phyloP scores from a whole-genome alignment of 2,797 vertebrate genomes.

The Megaceryle alcyon region DNA sequence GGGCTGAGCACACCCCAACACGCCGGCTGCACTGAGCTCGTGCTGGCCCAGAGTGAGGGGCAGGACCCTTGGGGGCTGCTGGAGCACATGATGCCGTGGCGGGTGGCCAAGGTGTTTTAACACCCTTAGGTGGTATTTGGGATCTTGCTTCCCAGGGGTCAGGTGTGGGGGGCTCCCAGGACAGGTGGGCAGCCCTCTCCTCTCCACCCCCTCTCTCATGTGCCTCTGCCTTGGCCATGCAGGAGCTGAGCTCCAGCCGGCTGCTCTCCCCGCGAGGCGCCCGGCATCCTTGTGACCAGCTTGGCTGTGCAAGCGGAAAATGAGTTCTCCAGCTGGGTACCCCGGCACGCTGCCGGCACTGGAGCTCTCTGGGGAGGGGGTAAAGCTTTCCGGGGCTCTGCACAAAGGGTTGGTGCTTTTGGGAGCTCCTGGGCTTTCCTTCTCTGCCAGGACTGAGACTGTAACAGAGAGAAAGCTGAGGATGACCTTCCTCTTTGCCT shows the following conservation, averaged over 20 bases:
- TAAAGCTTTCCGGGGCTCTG: not conserved
- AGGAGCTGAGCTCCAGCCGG: not conserved
- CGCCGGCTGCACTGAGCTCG: fast-evolving
- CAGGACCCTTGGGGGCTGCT: fast-evolving
- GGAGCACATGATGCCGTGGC: fast-evolving
- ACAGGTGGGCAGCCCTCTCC: fast-evolving
- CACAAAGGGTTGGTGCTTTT: not conserved
- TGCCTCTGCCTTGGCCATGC: not conserved
- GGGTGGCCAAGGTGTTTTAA: fast-evolving
- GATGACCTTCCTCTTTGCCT: not conserved
- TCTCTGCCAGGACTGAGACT: not conserved
- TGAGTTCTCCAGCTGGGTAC: not conserved
- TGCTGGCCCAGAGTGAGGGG: fast-evolving
- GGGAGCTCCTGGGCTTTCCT: not conserved
- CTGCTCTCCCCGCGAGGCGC: not conserved
- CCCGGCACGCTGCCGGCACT: fast-evolving
- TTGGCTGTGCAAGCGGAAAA: not conserved
- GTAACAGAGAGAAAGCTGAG: not conserved
- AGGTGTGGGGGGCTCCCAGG: not conserved
- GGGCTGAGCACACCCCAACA: not conserved
- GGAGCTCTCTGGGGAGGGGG: not conserved
- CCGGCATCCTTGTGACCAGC: not conserved
- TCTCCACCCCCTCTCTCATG: not conserved
- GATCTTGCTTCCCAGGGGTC: fast-evolving
- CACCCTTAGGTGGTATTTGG: not conserved